phyloP scores from a whole-genome alignment of 2,797 vertebrate species.

The Phalloptychus januarius region DNA sequence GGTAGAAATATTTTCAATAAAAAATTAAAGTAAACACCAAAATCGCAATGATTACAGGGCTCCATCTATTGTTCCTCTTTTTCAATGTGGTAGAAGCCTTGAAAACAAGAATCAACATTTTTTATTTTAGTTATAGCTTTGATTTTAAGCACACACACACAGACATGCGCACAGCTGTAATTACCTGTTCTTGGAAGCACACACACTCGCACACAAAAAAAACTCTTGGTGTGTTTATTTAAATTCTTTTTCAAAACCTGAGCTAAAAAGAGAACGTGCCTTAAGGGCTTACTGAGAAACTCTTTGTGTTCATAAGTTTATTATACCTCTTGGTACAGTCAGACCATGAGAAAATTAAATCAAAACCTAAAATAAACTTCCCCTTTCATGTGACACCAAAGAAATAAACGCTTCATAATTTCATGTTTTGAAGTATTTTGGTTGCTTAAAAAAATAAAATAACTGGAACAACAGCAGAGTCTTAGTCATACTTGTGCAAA shows the following conservation, averaged over 20 bases:
- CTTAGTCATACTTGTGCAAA: neutral
- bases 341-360: conserved; percentile 50
- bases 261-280: conserved; percentile 26
- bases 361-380: conserved; percentile 19
- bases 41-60: conserved; percentile 1
- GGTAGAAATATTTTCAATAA: conserved; percentile 16
- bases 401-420: conserved; percentile 10
- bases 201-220: conserved; percentile 19
- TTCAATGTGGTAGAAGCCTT: neutral
- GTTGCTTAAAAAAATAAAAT: neutral
- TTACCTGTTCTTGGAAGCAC: conserved; percentile 32
- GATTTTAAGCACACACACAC: conserved; percentile 28
- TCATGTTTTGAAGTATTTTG: conserved; percentile 1
- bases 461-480: neutral
- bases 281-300: conserved; percentile 37
- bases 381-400: conserved; percentile 21
- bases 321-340: conserved; percentile 39
- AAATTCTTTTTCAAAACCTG: conserved; percentile 28
- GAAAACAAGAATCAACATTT: conserved; percentile 22
- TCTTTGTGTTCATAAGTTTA: conserved; percentile 47
- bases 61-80: conserved; percentile 8
- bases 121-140: conserved; percentile 36
- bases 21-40: neutral
- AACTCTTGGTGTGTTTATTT: conserved; percentile 44
- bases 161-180: conserved; percentile 38